phyloP scores from a whole-genome alignment of 2,888 invertebrate genomes.

The Tyria jacobaeae region DNA sequence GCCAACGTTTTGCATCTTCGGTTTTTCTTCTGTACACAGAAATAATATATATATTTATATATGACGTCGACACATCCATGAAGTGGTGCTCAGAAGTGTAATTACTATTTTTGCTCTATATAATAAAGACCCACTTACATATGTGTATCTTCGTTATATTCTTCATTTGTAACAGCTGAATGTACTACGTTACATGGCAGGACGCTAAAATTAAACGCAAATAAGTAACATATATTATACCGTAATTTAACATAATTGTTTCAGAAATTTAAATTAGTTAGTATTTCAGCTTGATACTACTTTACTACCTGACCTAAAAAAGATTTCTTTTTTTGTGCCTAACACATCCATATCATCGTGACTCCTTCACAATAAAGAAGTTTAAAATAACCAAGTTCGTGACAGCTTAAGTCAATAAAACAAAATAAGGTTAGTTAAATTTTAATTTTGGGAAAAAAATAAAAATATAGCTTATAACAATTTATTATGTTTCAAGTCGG shows the following conservation, averaged over 20 bases:
- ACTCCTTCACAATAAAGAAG: neutral
- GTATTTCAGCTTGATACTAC: neutral
- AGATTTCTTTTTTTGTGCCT: neutral
- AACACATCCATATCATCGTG: neutral
- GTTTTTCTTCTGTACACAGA: slow-evolving; percentile 64
- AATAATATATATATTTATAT: neutral
- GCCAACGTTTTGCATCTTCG: slow-evolving; percentile 89
- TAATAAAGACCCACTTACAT: slow-evolving; percentile 64
- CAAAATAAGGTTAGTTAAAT: too few species aligned
- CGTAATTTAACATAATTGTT: neutral
- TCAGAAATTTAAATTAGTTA: neutral
- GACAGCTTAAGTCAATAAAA: too few species aligned
- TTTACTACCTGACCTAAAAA: neutral
- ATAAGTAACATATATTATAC: neutral
- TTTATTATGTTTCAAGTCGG: too few species aligned
- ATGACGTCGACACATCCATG: neutral
- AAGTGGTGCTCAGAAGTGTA: neutral
- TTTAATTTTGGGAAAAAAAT: too few species aligned
- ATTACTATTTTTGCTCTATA: neutral
- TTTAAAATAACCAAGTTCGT: too few species aligned
- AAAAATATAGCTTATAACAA: too few species aligned
- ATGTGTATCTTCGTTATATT: slow-evolving; percentile 65
- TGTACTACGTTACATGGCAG: slow-evolving; percentile 88
- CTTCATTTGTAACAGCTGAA: slow-evolving; percentile 70
- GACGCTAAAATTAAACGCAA: slow-evolving; percentile 74